Conservation (phyloP, 2,113 vertebrate species). For the Trichomycterus rosablanca region DNA sequence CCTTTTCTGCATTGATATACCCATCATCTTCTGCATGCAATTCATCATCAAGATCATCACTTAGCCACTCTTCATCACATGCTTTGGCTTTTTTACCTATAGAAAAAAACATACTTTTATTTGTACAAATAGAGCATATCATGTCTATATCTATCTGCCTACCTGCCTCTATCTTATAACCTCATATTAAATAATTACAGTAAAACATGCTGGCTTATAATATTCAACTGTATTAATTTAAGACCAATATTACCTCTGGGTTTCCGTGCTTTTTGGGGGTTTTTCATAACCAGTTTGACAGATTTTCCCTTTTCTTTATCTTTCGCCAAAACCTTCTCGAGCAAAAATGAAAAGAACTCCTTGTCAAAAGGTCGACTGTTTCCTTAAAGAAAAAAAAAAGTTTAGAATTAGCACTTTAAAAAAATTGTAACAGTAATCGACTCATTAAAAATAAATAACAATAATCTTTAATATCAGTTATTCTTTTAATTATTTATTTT, state of each 20-base stretch:
- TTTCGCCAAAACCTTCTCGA: slow-evolving; percentile 34
- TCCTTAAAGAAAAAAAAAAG: slow-evolving; percentile 32
- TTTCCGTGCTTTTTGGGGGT: slow-evolving; percentile 21
- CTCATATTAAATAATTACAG: too few species aligned
- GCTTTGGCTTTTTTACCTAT: slow-evolving; percentile 30
- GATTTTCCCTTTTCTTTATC: slow-evolving; percentile 37
- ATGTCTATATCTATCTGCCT: too few species aligned
- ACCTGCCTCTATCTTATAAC: too few species aligned
- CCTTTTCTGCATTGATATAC: too few species aligned
- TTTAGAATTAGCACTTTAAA: slow-evolving; percentile 8
- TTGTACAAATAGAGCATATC: too few species aligned
- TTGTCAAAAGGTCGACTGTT: slow-evolving; percentile 39
- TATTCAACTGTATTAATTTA: too few species aligned
- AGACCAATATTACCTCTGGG: slow-evolving; percentile 31
- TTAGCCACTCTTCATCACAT: slow-evolving; percentile 45
- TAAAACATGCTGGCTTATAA: too few species aligned
- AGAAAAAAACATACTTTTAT: not conserved
- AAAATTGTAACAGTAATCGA: too few species aligned
- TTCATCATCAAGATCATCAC: slow-evolving; percentile 35
- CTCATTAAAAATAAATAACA: too few species aligned
- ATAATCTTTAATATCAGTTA: too few species aligned
- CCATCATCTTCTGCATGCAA: not conserved
- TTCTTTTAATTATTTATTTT: too few species aligned
- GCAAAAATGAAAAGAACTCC: slow-evolving; percentile 40
- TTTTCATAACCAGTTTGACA: slow-evolving; percentile 27